Base-by-base conservation (phyloP, 2,888 invertebrate genomes). In the Allophyes oxyacanthae region DNA sequence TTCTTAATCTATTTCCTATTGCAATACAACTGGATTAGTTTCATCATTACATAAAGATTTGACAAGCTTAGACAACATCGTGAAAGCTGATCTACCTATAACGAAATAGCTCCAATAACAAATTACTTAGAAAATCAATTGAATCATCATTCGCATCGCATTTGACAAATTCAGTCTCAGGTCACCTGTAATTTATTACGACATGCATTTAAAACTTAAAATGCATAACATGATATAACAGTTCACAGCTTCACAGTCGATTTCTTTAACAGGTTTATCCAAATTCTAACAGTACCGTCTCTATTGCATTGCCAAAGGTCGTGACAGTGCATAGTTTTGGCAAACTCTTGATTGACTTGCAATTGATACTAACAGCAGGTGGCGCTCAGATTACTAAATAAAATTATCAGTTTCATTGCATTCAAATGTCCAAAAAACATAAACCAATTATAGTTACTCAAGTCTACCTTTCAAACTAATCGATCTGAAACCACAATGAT, bases 401-500 rank as follows among this genome's bases (percentile, higher is more conserved):
- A 14, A 4, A n/a, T 11, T 5, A 7, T 4, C 20, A 34, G 15
- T 26, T 25, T 14, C 7, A 48, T 44, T 52, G 10, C 14, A 3
- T 26, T 5, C n/a, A 32, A 34, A 26, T 5, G 13, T 0, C 8
- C 3, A 44, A 43, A 57, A 51, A 33, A 32, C 10, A n/a, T n/a
- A 34, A 28, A 36, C 2, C 26, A 32, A 50, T 38, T 34, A 10
- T 6, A 28, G 8, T 28, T 28, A 28, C 28, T 8, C 28, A 28
- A 28, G 28, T 28, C 7, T 28, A 28, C 28, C 28, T 28, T 28
- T 28, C 33, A 15, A 45, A 28, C 2, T 9, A 44, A 49, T 34
- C 9, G 13, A 37, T 8, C 54, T 15, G 28, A 54, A 55, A 65
- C 43, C 50, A 30, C 45, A 55, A 25, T 20, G 32, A 70, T 69